Conservation (phyloP, 2,888 invertebrate species). For the Lycaena phlaeas region DNA sequence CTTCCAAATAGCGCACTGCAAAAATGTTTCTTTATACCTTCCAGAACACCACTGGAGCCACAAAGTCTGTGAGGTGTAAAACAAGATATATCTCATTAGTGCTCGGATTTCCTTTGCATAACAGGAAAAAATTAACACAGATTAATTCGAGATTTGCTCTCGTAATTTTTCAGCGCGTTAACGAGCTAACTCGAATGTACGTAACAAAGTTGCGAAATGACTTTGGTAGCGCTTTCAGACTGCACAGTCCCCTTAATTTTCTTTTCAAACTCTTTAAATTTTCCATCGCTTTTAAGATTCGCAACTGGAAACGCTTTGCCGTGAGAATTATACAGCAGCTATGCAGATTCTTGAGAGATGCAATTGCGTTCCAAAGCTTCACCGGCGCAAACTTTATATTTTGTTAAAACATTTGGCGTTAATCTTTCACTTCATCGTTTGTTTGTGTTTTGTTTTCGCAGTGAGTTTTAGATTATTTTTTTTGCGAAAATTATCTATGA, state of each 20-base stretch:
- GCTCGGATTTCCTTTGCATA: constrained; percentile 37
- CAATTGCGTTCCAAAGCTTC: constrained; percentile 15
- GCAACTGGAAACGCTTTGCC: constrained; percentile 32
- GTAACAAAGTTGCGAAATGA: constrained; percentile 59
- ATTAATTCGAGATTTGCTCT: constrained; percentile 51
- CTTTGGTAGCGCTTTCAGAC: constrained; percentile 39
- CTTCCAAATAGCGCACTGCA: too few species aligned
- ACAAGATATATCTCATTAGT: constrained; percentile 48
- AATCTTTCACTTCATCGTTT: constrained; percentile 7
- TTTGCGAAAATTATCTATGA: too few species aligned
- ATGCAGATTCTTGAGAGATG: constrained; percentile 20
- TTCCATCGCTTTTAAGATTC: constrained; percentile 50
- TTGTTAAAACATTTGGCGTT: constrained; percentile 7
- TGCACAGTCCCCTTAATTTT: constrained; percentile 50
- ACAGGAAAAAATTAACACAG: constrained; percentile 36
- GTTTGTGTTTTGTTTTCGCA: not conserved
- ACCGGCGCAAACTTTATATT: constrained; percentile 18
- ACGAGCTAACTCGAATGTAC: constrained; percentile 52
- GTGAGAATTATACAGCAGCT: constrained; percentile 35
- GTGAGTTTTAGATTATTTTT: not conserved
- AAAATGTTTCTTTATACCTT: not conserved
- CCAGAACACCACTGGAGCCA: not conserved
- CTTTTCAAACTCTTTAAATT: constrained; percentile 60
- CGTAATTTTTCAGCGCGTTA: constrained; percentile 52
- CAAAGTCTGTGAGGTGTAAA: constrained; percentile 31